These are phyloP conservation scores for Amblyraja radiata DNA, from an alignment of 2,797 vertebrate species.

Conservation along the genomic window DNA sequence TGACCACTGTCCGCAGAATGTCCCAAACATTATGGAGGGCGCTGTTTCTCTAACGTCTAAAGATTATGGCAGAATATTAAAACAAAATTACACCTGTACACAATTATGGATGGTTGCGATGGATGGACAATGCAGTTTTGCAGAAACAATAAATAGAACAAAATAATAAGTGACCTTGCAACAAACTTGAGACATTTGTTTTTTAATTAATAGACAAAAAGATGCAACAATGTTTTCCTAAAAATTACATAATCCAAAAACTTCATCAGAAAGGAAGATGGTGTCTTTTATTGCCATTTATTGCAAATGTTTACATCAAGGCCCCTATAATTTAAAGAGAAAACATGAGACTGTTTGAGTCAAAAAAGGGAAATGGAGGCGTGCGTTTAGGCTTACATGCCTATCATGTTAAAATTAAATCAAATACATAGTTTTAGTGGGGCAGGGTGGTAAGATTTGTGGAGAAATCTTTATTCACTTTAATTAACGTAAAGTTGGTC, in stretches of 20 bases:
- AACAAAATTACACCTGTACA: not conserved
- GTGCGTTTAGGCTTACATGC: not conserved
- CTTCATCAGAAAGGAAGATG: not conserved
- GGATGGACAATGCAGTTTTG: not conserved
- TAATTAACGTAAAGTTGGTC: not conserved
- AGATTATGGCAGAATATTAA: not conserved
- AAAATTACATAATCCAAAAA: conserved; percentile 35
- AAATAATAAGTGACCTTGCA: not conserved
- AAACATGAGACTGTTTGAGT: not conserved
- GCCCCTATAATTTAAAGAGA: conserved; percentile 15
- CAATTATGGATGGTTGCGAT: not conserved
- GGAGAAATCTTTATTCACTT: not conserved
- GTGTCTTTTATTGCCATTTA: conserved; percentile 10
- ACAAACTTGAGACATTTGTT: conserved; percentile 20
- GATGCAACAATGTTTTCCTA: conserved; percentile 29
- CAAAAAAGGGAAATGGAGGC: not conserved
- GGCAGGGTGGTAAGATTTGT: too few species aligned
- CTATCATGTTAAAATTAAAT: conserved; percentile 15
- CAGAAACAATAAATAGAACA: not conserved
- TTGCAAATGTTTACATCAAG: conserved; percentile 37
- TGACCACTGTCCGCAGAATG: too few species aligned
- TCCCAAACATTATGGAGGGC: too few species aligned
- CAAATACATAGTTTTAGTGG: not conserved
- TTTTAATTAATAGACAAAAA: conserved; percentile 37
- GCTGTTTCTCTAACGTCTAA: too few species aligned